Conservation (phyloP, 2,888 invertebrate species). For the Morpho helenor region DNA sequence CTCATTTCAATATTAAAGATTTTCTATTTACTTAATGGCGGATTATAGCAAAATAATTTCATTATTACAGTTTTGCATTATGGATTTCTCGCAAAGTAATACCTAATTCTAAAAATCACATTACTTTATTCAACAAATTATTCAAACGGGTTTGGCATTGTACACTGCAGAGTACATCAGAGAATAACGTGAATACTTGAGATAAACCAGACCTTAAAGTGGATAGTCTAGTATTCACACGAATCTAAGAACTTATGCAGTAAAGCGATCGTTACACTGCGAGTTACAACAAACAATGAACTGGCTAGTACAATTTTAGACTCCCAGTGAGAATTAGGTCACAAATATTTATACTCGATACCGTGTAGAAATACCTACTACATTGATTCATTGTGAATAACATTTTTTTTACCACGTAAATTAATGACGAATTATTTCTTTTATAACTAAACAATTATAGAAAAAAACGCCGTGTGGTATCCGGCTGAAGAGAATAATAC, state of each 20-base stretch:
- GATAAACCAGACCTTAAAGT: constrained; percentile 12
- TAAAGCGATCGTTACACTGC: constrained; percentile 33
- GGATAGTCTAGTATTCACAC: constrained; percentile 10
- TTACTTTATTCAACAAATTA: background rate
- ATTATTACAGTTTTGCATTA: too few relatives aligned
- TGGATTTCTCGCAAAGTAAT: too few relatives aligned
- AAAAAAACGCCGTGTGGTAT: too few relatives aligned
- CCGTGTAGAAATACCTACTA: constrained; percentile 4
- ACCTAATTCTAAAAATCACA: too few relatives aligned
- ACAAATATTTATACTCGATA: constrained; percentile 32
- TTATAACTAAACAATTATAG: too few relatives aligned
- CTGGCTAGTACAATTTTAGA: constrained; percentile 23
- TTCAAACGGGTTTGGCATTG: constrained; percentile 8
- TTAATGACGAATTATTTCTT: too few relatives aligned
- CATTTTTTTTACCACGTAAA: too few relatives aligned
- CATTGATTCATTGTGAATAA: background rate
- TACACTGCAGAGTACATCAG: background rate
- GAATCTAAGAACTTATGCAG: constrained; percentile 12
- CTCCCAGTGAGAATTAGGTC: constrained; percentile 43
- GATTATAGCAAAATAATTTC: too few relatives aligned
- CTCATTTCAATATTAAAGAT: too few relatives aligned
- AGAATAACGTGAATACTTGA: constrained; percentile 11
- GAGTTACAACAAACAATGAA: constrained; percentile 32
- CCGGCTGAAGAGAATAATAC: too few relatives aligned
- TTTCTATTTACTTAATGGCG: too few relatives aligned